Evolutionary conservation across 2,113 vertebrate genomes (phyloP), one percentile per base, ranked within the genome.

Genomic region (Ellobius talpinus): DNA sequence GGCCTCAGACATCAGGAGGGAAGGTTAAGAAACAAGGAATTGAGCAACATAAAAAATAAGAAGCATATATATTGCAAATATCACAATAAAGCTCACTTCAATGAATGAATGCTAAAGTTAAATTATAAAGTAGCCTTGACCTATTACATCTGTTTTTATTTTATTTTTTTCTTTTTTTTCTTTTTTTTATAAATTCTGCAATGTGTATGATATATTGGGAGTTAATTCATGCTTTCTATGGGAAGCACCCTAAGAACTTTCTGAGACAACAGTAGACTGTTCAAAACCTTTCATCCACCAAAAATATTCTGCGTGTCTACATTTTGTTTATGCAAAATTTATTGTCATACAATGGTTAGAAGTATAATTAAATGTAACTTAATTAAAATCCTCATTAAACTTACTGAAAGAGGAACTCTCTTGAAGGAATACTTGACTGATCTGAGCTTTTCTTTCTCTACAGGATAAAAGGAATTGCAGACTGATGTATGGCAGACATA

Each of bases 351-450:
- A 70, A 77, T 74, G 11, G 23, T 81, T 68, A 72, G 26, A 66
- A 39, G 4, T 91, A 14, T 70, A 16, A 36, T 74, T 87, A 50
- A 78, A 91, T 23, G 63, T 2, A 94, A 74, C 3, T 42, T 24
- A 50, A 5, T 72, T 95, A 85, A 76, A 93, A 61, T 88, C n/a
- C 8, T 19, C 2, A 17, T 10, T 39, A 87, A 92, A 5, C 16
- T 47, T 73, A 24, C 26, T 73, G 14, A 73, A 50, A 91, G 8
- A 29, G 29, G 36, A 93, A 9, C 0, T 0, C 70, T 77, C 65
- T 93, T 91, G 52, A 73, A 66, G 91, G 84, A 91, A 90, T 79
- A 52, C n/a, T 82, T 77, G 8, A 70, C 2, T 89, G 94, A n/a
- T 82, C 45, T 95, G 61, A 93, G 87, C 0, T 47, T n/a, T 4